Base-by-base conservation (phyloP, 37 sponge, comb jelly and placozoan species). In the Geodia barretti region DNA sequence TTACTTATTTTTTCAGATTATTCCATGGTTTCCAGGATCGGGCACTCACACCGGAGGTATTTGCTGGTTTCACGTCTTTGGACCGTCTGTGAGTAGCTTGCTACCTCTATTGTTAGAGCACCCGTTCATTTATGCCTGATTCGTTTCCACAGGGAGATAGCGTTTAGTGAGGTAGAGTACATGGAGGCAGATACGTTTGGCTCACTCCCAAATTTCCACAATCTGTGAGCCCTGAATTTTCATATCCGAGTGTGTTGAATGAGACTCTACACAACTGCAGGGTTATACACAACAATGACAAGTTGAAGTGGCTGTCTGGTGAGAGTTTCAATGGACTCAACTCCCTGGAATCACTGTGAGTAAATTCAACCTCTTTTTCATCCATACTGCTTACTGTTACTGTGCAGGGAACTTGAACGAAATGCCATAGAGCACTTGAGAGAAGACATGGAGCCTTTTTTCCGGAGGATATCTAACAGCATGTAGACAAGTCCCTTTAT, bases 371-470 rank as follows among this genome's bases (percentile, higher is more conserved):
- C 21, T 30, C 3, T 30, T 36, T 70, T 64, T 24, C 37, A 3
- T 70, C 39, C 14, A 1, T 54, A 4, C 42, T 62, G 3, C 39
- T 64, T 66, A 37, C 42, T 3, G 4, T 32, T 24, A 19, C 40
- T 40, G 25, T 35, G 19, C 47, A 84, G 84, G 39, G 25, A 42
- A 19, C 41, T 84, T 25, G 77, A 69, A n/a, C 1, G 2, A 4
- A 84, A 76, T 43, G 24, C 29, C 5, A 1, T 84, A 17, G 35
- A 31, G 8, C 38, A 71, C 14, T 60, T 85, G 30, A n/a, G 70
- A 7, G 69, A 70, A 31, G 73, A 85, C 62, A n/a, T 85, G 62
- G 64, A 77, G 37, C 72, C 86, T 25, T 34, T 85, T 9, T 85
- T 85, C 39, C 8, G 41, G 1, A 28, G 60, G 4, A 29, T 85